Percentiles rank a stretch among this genome's conserved stretches.
Evolutionary conservation across 2,888 invertebrate genomes (phyloP).

Genomic region (Melolontha melolontha): DNA sequence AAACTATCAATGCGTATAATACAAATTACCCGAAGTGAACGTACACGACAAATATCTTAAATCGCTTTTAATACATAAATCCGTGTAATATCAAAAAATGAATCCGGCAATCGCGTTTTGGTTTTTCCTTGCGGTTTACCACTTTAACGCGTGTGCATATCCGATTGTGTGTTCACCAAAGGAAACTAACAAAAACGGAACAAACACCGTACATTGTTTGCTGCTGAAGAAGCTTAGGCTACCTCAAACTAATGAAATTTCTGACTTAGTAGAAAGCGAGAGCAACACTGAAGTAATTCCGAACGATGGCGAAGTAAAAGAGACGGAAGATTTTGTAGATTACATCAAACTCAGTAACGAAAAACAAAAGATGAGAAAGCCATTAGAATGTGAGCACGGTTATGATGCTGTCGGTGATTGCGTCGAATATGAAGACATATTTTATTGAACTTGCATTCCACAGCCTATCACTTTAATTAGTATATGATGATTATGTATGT

Average conservation of each 20-base stretch:
- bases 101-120: no score
- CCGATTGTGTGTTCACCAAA: background rate
- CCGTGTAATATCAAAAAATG: no score
- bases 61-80: no score
- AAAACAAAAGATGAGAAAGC: background rate
- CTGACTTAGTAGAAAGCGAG: background rate
- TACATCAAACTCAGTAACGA: constrained; percentile 1
- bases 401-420: constrained; percentile 29
- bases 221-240: background rate
- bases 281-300: background rate
- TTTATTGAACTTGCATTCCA: background rate
- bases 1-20: no score
- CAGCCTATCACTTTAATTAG: no score
- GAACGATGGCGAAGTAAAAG: background rate
- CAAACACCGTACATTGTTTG: background rate
- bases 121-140: constrained; percentile 15
- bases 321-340: background rate
- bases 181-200: constrained; percentile 13
- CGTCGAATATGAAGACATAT: constrained; percentile 17
- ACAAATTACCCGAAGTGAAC: no score
- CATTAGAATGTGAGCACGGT: background rate
- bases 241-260: background rate
- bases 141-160: background rate
- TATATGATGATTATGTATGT: no score
- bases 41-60: no score